phyloP scores from a whole-genome alignment of 2,113 vertebrate species.

The Piprites chloris region DNA sequence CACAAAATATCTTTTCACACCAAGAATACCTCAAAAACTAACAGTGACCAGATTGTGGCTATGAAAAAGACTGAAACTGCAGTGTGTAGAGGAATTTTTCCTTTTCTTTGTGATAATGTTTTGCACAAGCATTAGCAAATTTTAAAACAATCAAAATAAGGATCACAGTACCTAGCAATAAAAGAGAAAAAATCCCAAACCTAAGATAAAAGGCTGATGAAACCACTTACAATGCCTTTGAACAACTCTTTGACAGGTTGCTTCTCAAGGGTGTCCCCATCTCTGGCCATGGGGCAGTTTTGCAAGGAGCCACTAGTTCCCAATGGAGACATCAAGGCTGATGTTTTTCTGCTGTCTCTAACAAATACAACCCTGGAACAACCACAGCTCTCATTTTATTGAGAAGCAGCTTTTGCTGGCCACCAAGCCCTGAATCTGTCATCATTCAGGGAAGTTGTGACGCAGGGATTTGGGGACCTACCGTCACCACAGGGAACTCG shows the following conservation, averaged over 20 bases:
- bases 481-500: background rate
- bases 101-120: background rate
- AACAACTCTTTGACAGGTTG: background rate
- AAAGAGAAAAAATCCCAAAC: background rate
- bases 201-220: background rate
- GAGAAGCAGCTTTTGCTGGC: background rate
- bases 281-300: background rate
- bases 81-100: background rate
- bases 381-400: background rate
- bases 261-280: background rate
- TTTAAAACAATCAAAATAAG: background rate
- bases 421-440: background rate
- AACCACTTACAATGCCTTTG: background rate
- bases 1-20: background rate
- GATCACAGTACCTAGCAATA: background rate
- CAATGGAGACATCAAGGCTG: background rate
- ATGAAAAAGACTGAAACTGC: background rate
- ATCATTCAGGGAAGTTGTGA: accelerated
- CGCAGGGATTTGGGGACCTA: background rate
- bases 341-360: background rate
- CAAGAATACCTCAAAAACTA: background rate
- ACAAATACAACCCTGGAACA: background rate
- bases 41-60: accelerated
- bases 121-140: background rate
- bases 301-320: background rate